Evolutionary conservation across 2,797 vertebrate species (phyloP).

Genomic region (Anomalospiza imberbis): DNA sequence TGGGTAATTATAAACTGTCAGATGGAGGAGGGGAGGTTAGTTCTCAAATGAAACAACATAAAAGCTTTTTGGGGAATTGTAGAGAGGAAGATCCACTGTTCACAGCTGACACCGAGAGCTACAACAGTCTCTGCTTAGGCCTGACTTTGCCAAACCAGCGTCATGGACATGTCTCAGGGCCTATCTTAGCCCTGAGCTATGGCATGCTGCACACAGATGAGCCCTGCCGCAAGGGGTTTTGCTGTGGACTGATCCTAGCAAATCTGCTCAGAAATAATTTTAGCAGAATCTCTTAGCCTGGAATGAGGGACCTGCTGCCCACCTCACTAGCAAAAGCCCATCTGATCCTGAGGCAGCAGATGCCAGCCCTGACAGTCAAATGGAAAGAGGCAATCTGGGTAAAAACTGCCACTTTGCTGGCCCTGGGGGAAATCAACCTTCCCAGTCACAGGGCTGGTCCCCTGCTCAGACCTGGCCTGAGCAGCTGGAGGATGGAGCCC

Average conservation of each 20-base stretch:
- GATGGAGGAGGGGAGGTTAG: not conserved
- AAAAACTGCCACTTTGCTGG: not conserved
- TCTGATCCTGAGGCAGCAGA: not conserved
- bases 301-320: not conserved
- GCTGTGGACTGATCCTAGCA: not conserved
- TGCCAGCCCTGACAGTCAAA: not conserved
- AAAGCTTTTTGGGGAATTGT: not conserved
- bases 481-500: not conserved
- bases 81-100: not conserved
- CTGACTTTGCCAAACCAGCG: not conserved
- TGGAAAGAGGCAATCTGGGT: not conserved
- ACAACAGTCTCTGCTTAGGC: not conserved
- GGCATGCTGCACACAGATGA: not conserved
- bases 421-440: not conserved
- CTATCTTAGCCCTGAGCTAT: not conserved
- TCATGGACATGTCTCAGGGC: rapidly evolving
- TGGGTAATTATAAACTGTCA: constrained; percentile 23
- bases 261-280: not conserved
- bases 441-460: not conserved
- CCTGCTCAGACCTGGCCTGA: not conserved
- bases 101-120: not conserved
- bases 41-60: not conserved
- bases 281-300: not conserved
- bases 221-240: not conserved
- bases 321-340: not conserved